Conservation (phyloP, 2,888 invertebrate species). For the Globia sparganii region DNA sequence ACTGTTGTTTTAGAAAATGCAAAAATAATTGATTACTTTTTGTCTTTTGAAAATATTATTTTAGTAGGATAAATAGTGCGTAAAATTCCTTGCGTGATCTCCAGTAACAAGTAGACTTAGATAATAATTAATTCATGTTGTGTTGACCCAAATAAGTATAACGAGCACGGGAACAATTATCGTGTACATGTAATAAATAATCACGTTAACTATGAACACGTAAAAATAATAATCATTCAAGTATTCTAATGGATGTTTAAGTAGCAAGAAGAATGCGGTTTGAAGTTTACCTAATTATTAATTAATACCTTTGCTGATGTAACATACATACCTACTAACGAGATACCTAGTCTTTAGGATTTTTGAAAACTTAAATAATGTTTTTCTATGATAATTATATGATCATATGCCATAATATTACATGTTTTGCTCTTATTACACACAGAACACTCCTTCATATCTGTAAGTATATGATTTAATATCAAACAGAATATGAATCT, state of each 20-base stretch:
- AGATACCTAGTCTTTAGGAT: not conserved
- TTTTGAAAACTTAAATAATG: too few relatives aligned
- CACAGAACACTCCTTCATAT: not conserved
- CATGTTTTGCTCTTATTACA: not conserved
- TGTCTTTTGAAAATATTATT: not conserved
- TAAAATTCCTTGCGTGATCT: constrained; percentile 17
- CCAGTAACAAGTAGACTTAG: not conserved
- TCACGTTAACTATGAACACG: constrained; percentile 16
- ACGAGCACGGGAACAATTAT: constrained; percentile 28
- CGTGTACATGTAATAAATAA: constrained; percentile 26
- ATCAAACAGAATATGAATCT: not conserved
- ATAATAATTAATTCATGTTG: constrained; percentile 16
- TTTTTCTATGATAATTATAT: too few relatives aligned
- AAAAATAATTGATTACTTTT: not conserved
- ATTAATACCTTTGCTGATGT: constrained; percentile 37
- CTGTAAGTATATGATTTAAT: too few relatives aligned
- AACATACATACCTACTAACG: constrained; percentile 5
- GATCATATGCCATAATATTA: too few relatives aligned
- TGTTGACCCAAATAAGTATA: constrained; percentile 24
- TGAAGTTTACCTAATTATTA: constrained; percentile 42
- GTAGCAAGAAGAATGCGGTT: constrained; percentile 43
- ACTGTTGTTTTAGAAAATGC: not conserved
- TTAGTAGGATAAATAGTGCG: not conserved
- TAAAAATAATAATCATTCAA: constrained; percentile 32
- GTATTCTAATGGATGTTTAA: constrained; percentile 42